Conservation (phyloP, 1,140 invertebrate species). For the Drosophila sucinea region DNA sequence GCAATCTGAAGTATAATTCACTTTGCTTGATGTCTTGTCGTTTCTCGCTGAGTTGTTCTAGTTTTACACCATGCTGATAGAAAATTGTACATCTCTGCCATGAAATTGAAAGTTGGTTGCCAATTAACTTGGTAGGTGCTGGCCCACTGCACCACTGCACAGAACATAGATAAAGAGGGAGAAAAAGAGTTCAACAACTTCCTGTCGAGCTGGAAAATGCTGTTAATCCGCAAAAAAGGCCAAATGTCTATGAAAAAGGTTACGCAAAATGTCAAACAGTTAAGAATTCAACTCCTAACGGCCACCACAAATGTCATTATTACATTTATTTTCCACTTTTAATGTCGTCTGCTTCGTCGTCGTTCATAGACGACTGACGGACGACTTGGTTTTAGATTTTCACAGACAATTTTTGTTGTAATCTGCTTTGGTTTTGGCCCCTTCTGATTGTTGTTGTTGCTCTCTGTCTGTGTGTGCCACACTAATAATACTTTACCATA, state of each 20-base stretch:
- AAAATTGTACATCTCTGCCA: slow-evolving; percentile 56
- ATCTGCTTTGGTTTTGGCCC: slow-evolving; percentile 29
- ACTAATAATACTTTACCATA: slow-evolving; percentile 35
- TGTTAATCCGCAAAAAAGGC: slow-evolving; percentile 66
- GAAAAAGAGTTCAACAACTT: slow-evolving; percentile 28
- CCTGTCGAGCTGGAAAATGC: slow-evolving; percentile 29
- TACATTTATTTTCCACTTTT: slow-evolving; percentile 79
- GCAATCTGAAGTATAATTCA: slow-evolving; percentile 13
- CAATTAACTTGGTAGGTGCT: slow-evolving; percentile 47
- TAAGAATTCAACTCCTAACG: slow-evolving; percentile 79
- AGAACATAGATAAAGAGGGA: slow-evolving; percentile 20
- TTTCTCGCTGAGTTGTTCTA: slow-evolving; percentile 29
- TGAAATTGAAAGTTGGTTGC: slow-evolving; percentile 74
- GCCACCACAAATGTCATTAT: slow-evolving; percentile 79
- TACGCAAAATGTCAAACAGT: slow-evolving; percentile 83
- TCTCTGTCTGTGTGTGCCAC: slow-evolving; percentile 31
- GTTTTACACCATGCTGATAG: slow-evolving; percentile 39
- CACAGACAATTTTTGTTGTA: slow-evolving; percentile 58
- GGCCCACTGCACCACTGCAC: slow-evolving; percentile 44
- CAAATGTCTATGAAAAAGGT: slow-evolving; percentile 79
- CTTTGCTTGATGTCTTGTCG: slow-evolving; percentile 29
- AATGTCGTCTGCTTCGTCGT: slow-evolving; percentile 67
- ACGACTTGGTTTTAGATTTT: slow-evolving; percentile 47
- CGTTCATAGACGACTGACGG: background rate
- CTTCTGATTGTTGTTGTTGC: slow-evolving; percentile 1